Evolutionary conservation across 2,113 vertebrate genomes (phyloP).

Genomic region (Larimichthys polyactis): DNA sequence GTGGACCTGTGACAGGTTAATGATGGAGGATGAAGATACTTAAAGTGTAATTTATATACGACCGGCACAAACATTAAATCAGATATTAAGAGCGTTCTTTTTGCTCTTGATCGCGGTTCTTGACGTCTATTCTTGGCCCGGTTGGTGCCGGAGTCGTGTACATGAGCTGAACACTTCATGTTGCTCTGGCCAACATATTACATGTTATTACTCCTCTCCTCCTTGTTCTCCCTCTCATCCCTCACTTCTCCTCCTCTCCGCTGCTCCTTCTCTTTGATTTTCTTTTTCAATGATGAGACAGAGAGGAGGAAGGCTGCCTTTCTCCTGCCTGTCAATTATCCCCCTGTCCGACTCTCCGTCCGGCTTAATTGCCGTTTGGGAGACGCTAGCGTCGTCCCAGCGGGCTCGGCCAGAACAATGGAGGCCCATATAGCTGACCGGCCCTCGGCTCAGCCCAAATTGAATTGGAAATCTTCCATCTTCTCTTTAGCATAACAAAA

Average conservation of each 20-base stretch:
- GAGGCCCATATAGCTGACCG: slow-evolving; percentile 90
- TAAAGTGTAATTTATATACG: background rate
- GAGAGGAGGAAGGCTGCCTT: slow-evolving; percentile 78
- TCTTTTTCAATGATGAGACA: slow-evolving; percentile 63
- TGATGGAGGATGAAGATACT: slow-evolving; percentile 17
- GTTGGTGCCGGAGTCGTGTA: background rate
- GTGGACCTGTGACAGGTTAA: slow-evolving; percentile 35
- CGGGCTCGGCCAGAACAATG: slow-evolving; percentile 87
- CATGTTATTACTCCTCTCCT: slow-evolving; percentile 48
- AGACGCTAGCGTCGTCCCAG: slow-evolving; percentile 89
- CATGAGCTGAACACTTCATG: slow-evolving; percentile 40
- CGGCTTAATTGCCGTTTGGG: slow-evolving; percentile 94
- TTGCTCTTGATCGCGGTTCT: slow-evolving; percentile 1
- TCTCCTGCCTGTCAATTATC: slow-evolving; percentile 91
- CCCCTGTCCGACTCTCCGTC: slow-evolving; percentile 85
- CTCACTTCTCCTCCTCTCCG: slow-evolving; percentile 55
- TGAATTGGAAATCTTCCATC: slow-evolving; percentile 97
- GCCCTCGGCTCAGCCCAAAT: slow-evolving; percentile 90
- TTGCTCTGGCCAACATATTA: slow-evolving; percentile 50
- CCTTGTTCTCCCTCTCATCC: slow-evolving; percentile 53
- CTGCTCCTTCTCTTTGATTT: slow-evolving; percentile 60
- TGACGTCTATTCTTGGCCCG: slow-evolving; percentile 15
- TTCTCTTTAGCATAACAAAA: slow-evolving; percentile 97
- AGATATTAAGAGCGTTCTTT: background rate
- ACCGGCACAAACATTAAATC: background rate